These are phyloP conservation scores for Melinaea menophilus DNA, from an alignment of 2,888 invertebrate species.

Conservation along the genomic window DNA sequence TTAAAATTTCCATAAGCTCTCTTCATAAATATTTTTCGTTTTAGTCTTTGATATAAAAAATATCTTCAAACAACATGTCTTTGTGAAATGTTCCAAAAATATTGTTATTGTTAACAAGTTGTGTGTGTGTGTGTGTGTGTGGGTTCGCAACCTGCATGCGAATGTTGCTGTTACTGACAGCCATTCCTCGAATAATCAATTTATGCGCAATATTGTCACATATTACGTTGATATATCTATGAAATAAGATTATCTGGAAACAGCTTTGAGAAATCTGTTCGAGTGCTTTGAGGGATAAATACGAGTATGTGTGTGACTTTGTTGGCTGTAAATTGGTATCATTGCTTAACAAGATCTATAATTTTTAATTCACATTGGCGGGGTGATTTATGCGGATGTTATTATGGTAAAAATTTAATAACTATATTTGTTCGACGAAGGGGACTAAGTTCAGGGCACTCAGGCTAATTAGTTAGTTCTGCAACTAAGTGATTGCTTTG, in stretches of 20 bases:
- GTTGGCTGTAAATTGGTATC: constrained; percentile 31
- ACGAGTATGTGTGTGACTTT: neutral
- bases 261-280: neutral
- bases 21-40: too few relatives aligned
- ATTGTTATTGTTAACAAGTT: too few relatives aligned
- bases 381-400: constrained; percentile 35
- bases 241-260: neutral
- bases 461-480: constrained; percentile 63
- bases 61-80: too few relatives aligned
- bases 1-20: too few relatives aligned
- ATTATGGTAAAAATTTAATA: constrained; percentile 57
- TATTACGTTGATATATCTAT: constrained; percentile 41
- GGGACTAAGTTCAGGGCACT: constrained; percentile 52
- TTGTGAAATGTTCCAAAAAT: constrained; percentile 66
- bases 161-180: constrained; percentile 49
- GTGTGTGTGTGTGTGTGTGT: too few relatives aligned
- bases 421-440: constrained; percentile 46
- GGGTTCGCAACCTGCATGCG: constrained; percentile 60
- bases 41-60: too few relatives aligned
- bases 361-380: constrained; percentile 45
- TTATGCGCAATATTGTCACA: constrained; percentile 49
- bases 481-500: constrained; percentile 57
- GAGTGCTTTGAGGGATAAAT: neutral
- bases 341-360: constrained; percentile 40
- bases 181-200: constrained; percentile 44